A percentile compares a stretch with the other conserved stretches of the same genome.
Evolutionary conservation across 2,113 vertebrate species (phyloP).

Genomic region (Paratilapia polleni): DNA sequence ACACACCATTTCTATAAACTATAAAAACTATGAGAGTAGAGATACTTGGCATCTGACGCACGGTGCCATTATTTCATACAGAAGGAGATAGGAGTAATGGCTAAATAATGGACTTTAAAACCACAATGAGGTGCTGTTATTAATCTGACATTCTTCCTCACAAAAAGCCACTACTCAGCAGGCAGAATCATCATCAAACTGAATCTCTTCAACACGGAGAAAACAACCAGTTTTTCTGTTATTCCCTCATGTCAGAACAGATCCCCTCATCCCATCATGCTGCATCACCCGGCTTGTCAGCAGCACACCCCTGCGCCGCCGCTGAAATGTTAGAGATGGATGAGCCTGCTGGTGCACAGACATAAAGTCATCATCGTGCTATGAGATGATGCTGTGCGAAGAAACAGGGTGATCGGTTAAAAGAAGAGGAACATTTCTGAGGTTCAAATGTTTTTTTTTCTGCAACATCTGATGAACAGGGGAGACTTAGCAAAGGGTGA

Average conservation of each 20-base stretch:
- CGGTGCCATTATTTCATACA: not conserved
- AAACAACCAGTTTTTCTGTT: not conserved
- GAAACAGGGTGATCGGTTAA: not conserved
- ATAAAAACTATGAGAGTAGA: conserved; percentile 6
- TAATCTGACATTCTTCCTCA: not conserved
- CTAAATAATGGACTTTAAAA: conserved; percentile 14
- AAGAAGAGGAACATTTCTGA: conserved; percentile 4
- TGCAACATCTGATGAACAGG: conserved; percentile 7
- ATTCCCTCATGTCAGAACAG: conserved; percentile 14
- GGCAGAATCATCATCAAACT: not conserved
- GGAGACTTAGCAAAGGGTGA: not conserved
- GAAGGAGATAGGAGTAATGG: not conserved
- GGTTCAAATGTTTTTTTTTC: conserved; percentile 1
- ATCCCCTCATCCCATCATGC: not conserved
- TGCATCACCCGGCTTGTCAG: not conserved
- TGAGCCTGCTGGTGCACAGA: conserved; percentile 27
- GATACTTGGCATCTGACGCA: not conserved
- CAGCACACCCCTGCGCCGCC: not conserved
- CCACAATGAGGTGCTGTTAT: not conserved
- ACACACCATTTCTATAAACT: conserved; percentile 39
- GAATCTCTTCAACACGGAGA: not conserved
- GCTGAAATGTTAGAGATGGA: conserved; percentile 22
- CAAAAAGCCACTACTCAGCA: not conserved
- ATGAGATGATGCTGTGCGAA: conserved; percentile 33
- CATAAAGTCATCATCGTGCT: conserved; percentile 37